Conservation (phyloP, 37 sponge, comb jelly and placozoan genomes). For the Beroe ovata region DNA sequence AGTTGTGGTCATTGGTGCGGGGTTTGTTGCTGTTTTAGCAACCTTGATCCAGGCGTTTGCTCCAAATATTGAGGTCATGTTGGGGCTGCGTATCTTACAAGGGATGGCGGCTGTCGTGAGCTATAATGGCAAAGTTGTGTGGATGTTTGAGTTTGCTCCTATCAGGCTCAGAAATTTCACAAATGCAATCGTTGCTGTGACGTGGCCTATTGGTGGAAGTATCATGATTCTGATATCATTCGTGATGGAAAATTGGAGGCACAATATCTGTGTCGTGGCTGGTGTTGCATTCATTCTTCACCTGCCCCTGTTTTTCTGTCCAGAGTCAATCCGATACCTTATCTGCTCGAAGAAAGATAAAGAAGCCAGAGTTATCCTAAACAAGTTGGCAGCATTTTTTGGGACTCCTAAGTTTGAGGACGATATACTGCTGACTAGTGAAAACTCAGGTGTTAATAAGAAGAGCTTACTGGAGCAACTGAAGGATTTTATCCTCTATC, state of each 20-base stretch:
- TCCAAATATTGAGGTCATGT: background rate
- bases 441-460: background rate
- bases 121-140: background rate
- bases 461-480: background rate
- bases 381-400: slow-evolving; percentile 3
- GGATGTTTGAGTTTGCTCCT: slow-evolving; percentile 20
- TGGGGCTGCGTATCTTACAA: background rate
- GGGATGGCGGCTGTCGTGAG: slow-evolving; percentile 2
- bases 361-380: background rate
- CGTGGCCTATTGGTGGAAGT: background rate
- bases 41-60: slow-evolving; percentile 9
- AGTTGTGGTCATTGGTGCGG: background rate
- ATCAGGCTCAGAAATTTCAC: background rate
- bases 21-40: background rate
- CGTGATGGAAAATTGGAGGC: background rate
- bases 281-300: background rate
- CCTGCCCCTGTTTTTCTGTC: background rate
- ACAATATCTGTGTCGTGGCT: background rate
- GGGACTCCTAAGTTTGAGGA: background rate
- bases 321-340: background rate
- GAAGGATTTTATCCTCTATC: slow-evolving; percentile 9
- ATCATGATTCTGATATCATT: background rate
- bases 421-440: background rate
- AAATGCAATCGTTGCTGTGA: background rate
- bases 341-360: background rate